These are phyloP conservation scores for Brenthis daphne DNA, from an alignment of 2,888 invertebrate genomes.

Conservation along the genomic window DNA sequence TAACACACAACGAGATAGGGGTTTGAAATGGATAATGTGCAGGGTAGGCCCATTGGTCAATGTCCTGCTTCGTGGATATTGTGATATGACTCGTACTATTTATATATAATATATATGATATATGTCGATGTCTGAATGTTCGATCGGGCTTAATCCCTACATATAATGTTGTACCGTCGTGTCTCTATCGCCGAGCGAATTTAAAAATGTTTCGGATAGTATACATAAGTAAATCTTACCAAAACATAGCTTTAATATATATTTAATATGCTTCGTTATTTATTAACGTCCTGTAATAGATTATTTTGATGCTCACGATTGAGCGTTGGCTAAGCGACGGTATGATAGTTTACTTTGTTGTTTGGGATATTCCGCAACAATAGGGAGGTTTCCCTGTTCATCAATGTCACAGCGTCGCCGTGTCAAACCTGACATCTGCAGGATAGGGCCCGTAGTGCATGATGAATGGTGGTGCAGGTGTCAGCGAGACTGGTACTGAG, in stretches of 20 bases:
- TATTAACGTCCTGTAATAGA: background rate
- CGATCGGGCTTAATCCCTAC: background rate
- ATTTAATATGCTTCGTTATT: background rate
- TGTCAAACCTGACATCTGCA: background rate
- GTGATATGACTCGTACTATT: no score
- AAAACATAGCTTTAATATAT: no score
- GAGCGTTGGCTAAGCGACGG: background rate
- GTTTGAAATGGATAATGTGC: background rate
- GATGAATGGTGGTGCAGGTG: background rate
- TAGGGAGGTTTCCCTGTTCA: background rate
- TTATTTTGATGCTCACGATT: background rate
- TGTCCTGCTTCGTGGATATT: background rate
- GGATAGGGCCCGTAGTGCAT: background rate
- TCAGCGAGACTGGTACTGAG: background rate
- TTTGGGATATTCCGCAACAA: background rate
- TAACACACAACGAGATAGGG: background rate
- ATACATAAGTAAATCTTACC: background rate
- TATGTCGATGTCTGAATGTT: background rate
- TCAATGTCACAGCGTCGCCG: background rate
- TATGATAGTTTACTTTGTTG: background rate
- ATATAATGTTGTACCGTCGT: conserved; percentile 2
- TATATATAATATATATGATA: background rate
- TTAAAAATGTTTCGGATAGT: background rate
- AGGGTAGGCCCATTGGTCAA: background rate
- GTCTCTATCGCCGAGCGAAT: background rate